A percentile compares a stretch with the other conserved stretches of the same genome.
Conservation (phyloP, 2,113 vertebrate species). For the Limanda limanda region DNA sequence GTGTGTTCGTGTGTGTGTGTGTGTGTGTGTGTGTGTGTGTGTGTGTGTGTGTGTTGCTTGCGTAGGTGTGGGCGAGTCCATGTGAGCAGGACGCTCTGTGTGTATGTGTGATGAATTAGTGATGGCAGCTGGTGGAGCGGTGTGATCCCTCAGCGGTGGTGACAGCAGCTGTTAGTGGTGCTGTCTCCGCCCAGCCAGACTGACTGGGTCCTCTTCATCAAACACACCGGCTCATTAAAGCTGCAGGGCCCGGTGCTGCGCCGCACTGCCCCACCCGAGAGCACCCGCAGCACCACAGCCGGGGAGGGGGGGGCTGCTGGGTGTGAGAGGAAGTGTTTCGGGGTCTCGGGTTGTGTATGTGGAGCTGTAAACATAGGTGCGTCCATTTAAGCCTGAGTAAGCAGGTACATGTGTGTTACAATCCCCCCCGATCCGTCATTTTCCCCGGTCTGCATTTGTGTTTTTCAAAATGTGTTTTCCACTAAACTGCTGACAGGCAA, state of each 20-base stretch:
- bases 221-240: constrained; percentile 78
- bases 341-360: constrained; percentile 17
- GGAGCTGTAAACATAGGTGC: constrained; percentile 9
- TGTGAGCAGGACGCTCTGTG: constrained; percentile 45
- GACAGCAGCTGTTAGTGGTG: constrained; percentile 81
- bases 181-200: constrained; percentile 76
- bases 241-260: constrained; percentile 60
- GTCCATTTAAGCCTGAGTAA: constrained; percentile 6
- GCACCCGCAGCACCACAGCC: background rate
- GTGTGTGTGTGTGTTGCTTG: constrained; percentile 1
- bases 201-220: constrained; percentile 79
- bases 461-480: constrained; percentile 7
- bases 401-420: background rate
- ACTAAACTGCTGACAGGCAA: constrained; percentile 61
- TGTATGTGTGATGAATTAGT: constrained; percentile 72
- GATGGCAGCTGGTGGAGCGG: constrained; percentile 75
- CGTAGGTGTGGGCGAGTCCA: constrained; percentile 57
- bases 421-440: constrained; percentile 34
- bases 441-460: background rate
- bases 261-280: constrained; percentile 27
- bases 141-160: constrained; percentile 80
- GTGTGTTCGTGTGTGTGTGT: background rate
- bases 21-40: background rate
- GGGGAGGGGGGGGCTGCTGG: background rate
- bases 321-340: constrained; percentile 16